Percentiles rank a stretch among this genome's conserved stretches.
Evolutionary conservation across 2,113 vertebrate genomes (phyloP).

Genomic region (Melanerpes aurifrons): DNA sequence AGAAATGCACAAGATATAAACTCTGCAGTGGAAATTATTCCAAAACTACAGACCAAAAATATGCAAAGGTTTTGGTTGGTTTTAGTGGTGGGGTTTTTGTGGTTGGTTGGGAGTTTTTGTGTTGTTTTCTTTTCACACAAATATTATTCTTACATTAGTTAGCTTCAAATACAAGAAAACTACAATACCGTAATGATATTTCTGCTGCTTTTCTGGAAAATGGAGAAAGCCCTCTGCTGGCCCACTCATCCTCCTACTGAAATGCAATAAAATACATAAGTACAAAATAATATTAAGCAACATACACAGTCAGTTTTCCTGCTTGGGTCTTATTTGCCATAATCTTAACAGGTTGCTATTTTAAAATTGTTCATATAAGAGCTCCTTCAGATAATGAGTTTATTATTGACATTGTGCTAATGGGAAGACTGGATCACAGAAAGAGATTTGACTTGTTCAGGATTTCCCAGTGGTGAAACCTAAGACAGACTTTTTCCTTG

Average conservation of each 20-base stretch:
- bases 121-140: not conserved
- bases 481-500: not conserved
- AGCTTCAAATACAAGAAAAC: not conserved
- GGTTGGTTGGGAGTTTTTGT: no score
- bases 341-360: not conserved
- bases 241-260: not conserved
- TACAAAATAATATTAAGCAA: not conserved
- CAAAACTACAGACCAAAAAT: not conserved
- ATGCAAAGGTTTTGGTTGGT: not conserved
- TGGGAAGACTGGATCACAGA: not conserved
- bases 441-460: not conserved
- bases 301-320: not conserved
- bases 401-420: not conserved
- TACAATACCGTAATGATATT: not conserved
- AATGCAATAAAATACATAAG: not conserved
- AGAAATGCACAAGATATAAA: rapidly evolving
- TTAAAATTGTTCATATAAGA: not conserved
- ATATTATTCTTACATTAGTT: not conserved
- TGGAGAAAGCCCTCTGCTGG: not conserved
- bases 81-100: not conserved
- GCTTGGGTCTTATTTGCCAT: not conserved
- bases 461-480: not conserved
- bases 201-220: not conserved
- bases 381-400: not conserved
- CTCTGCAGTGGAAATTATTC: not conserved